phyloP scores from a whole-genome alignment of 2,888 invertebrate species.

The Caradrina clavipalpis region DNA sequence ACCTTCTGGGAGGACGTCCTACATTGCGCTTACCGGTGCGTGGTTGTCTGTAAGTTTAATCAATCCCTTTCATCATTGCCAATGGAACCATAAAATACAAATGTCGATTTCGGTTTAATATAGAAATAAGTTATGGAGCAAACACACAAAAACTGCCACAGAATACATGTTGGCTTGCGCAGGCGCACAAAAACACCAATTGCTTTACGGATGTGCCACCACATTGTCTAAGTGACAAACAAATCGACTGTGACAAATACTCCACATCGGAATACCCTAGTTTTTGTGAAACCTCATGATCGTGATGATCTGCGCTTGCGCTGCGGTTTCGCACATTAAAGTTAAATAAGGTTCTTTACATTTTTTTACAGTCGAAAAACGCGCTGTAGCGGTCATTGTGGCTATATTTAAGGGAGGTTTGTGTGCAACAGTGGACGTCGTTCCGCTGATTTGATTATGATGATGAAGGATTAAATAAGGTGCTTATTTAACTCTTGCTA shows the following conservation, averaged over 20 bases:
- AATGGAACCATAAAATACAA: conserved; percentile 10
- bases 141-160: conserved; percentile 28
- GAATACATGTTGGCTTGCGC: conserved; percentile 22
- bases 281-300: conserved; percentile 41
- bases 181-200: conserved; percentile 44
- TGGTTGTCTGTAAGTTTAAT: no score
- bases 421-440: no score
- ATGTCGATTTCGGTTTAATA: no score
- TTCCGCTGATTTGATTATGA: no score
- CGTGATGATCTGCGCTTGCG: conserved; percentile 8
- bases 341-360: not conserved
- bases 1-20: no score
- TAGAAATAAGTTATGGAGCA: conserved; percentile 8
- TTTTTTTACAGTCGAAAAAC: no score
- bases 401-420: no score
- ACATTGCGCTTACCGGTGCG: no score
- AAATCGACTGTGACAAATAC: conserved; percentile 45
- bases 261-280: conserved; percentile 36
- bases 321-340: not conserved
- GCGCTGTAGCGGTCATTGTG: no score
- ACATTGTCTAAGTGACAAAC: conserved; percentile 46
- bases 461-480: no score
- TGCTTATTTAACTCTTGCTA: no score
- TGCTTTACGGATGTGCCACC: conserved; percentile 34
- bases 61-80: no score